A percentile compares a stretch with the other conserved stretches of the same genome.
Conservation (phyloP, 2,888 invertebrate species). For the Anaspis maculata region DNA sequence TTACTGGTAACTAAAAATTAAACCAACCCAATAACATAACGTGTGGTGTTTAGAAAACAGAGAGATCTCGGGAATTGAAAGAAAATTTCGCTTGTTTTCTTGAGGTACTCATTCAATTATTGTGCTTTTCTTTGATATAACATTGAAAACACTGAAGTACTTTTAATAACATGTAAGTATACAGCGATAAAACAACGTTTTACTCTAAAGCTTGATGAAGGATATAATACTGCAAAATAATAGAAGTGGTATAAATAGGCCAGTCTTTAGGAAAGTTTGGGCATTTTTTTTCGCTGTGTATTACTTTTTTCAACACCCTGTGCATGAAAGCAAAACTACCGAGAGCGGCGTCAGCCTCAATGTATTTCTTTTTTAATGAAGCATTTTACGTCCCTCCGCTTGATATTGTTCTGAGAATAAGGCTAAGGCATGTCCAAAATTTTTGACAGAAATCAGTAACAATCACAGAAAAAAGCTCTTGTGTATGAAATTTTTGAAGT, state of each 20-base stretch:
- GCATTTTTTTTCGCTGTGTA: conserved; percentile 31
- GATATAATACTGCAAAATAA: conserved; percentile 16
- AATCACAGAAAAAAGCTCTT: conserved; percentile 27
- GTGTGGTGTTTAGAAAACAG: neutral
- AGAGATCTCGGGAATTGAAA: conserved; percentile 11
- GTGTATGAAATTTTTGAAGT: conserved; percentile 7
- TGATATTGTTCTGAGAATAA: conserved; percentile 31
- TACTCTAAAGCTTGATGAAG: too few relatives aligned
- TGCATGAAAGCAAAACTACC: conserved; percentile 29
- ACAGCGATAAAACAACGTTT: too few relatives aligned
- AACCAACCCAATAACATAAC: conserved; percentile 28
- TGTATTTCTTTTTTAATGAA: neutral
- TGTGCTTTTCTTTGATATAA: conserved; percentile 19
- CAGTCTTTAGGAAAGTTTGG: conserved; percentile 21
- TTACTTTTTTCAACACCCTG: conserved; percentile 34
- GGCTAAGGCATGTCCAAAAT: conserved; percentile 19
- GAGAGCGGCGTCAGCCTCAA: too few relatives aligned
- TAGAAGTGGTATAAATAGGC: conserved; percentile 21
- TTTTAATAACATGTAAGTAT: too few relatives aligned
- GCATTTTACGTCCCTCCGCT: neutral
- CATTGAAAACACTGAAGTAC: too few relatives aligned
- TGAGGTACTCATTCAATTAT: conserved; percentile 21
- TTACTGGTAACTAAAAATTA: conserved; percentile 35
- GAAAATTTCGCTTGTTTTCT: conserved; percentile 1
- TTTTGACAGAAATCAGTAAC: too few relatives aligned